phyloP scores from a whole-genome alignment of 2,888 invertebrate genomes.

The Masnerella sp. region DNA sequence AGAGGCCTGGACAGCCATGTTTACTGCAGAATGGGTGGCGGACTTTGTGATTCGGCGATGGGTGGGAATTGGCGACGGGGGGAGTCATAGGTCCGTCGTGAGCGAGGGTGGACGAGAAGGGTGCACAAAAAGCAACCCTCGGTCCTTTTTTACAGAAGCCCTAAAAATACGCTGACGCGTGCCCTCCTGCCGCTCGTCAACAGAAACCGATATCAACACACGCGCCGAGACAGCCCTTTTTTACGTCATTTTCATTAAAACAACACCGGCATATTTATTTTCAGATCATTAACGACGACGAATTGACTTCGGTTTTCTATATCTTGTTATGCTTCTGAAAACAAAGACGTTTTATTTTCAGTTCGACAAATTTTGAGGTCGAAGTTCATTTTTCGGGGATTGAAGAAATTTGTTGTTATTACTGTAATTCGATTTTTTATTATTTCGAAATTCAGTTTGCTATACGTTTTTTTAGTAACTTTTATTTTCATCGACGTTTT shows the following conservation, averaged over 20 bases:
- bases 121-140: constrained; percentile 60
- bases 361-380: not conserved
- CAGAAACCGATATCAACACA: constrained; percentile 23
- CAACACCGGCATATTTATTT: constrained; percentile 29
- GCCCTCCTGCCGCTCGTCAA: constrained; percentile 42
- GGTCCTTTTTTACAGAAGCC: constrained; percentile 61
- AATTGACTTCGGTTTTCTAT: constrained; percentile 1
- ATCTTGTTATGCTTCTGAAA: not conserved
- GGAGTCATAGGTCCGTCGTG: constrained; percentile 51
- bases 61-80: constrained; percentile 62
- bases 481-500: no score
- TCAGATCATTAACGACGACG: constrained; percentile 26
- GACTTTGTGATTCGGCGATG: constrained; percentile 69
- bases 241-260: constrained; percentile 40
- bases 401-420: no score
- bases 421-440: no score
- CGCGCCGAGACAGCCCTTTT: constrained; percentile 40
- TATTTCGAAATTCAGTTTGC: no score
- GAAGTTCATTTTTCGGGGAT: no score
- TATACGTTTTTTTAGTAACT: no score
- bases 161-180: constrained; percentile 62
- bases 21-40: constrained; percentile 62
- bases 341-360: not conserved
- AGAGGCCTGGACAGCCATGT: constrained; percentile 34
- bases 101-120: constrained; percentile 65